A percentile compares a stretch with the other conserved stretches of the same genome.
Evolutionary conservation across 2,797 vertebrate species (phyloP).

Genomic region (Pantherophis alleghaniensis): DNA sequence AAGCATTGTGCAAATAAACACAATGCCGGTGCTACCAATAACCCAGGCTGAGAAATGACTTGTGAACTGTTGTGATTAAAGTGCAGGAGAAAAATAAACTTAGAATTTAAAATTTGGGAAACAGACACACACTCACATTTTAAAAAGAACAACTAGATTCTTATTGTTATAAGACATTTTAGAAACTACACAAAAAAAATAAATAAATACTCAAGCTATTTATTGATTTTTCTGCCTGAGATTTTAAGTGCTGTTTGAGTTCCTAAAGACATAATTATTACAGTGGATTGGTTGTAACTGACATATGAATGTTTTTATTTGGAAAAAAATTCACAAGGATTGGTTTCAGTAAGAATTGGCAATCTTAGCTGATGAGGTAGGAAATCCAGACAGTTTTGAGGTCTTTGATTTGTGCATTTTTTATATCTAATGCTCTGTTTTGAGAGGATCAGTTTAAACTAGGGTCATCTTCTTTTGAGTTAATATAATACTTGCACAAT

Average conservation of each 20-base stretch:
- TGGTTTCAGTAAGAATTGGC: not conserved
- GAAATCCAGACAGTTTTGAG: not conserved
- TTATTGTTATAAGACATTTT: not conserved
- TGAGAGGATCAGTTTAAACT: not conserved
- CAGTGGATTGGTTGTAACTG: not conserved
- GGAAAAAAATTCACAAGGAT: not conserved
- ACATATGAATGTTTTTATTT: not conserved
- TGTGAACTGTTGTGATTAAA: not conserved
- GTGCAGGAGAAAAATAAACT: not conserved
- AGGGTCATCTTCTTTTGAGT: not conserved
- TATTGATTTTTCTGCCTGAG: not conserved
- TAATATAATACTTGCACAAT: not conserved
- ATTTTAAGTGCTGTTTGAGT: not conserved
- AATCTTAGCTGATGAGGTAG: not conserved
- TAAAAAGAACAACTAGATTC: not conserved
- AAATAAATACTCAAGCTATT: not conserved
- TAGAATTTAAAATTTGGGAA: not conserved
- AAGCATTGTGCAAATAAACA: not conserved
- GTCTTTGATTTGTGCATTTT: not conserved
- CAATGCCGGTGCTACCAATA: not conserved
- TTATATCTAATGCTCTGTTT: not conserved
- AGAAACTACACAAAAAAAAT: not conserved
- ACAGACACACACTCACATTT: not conserved
- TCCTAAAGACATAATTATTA: not conserved
- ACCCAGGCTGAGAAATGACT: not conserved